Conservation (phyloP, 2,888 invertebrate genomes). For the Zeuzera pyrina region DNA sequence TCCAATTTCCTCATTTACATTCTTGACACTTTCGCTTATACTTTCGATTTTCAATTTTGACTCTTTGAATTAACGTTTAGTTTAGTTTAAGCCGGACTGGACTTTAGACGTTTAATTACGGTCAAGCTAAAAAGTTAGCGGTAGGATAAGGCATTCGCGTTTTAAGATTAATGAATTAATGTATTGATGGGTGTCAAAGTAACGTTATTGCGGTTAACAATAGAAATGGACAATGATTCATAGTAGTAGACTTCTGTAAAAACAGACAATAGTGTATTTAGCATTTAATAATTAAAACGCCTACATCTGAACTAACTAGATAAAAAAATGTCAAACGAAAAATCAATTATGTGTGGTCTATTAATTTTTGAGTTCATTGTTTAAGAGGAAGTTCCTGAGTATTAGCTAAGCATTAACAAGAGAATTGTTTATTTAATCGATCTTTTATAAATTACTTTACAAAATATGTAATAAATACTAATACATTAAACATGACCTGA, state of each 20-base stretch:
- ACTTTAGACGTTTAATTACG: constrained; percentile 3
- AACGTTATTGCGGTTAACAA: constrained; percentile 17
- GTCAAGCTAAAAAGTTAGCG: constrained; percentile 12
- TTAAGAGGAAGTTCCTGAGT: too few species aligned
- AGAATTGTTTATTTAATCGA: too few species aligned
- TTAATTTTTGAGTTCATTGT: too few species aligned
- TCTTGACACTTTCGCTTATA: constrained; percentile 24
- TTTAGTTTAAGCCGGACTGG: neutral
- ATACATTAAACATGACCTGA: too few species aligned
- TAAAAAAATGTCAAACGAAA: too few species aligned
- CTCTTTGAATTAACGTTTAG: neutral
- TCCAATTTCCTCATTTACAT: constrained; percentile 45
- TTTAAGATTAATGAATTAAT: constrained; percentile 9
- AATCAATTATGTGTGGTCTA: too few species aligned
- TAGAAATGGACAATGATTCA: constrained; percentile 21
- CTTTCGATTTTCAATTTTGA: constrained; percentile 7
- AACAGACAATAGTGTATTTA: constrained; percentile 6
- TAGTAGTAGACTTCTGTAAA: constrained; percentile 1
- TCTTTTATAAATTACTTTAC: too few species aligned
- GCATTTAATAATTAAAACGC: constrained; percentile 7
- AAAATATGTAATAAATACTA: too few species aligned
- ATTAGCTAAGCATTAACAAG: too few species aligned
- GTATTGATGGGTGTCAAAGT: constrained; percentile 12
- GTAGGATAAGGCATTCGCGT: constrained; percentile 7
- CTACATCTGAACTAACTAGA: too few species aligned